phyloP scores from a whole-genome alignment of 2,113 vertebrate species.

The Papio anubis region DNA sequence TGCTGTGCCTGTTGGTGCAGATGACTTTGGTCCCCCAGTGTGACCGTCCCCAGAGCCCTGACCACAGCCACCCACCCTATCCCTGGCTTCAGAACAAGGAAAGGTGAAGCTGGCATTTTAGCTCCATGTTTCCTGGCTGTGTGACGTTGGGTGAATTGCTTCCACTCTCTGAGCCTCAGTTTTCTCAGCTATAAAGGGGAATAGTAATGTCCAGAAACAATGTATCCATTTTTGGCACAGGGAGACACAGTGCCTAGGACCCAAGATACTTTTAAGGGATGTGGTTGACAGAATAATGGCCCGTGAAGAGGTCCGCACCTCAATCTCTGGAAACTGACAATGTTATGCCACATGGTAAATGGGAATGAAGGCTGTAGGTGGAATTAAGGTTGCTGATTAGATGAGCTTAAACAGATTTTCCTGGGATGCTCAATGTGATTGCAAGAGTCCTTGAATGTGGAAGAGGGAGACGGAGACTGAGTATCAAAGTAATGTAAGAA shows the following conservation, averaged over 20 bases:
- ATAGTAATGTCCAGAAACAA: background rate
- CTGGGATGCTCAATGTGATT: background rate
- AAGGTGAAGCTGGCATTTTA: background rate
- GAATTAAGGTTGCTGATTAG: background rate
- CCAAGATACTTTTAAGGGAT: background rate
- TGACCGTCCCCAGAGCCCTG: background rate
- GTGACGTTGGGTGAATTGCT: background rate
- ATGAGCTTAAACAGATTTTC: background rate
- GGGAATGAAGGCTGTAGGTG: background rate
- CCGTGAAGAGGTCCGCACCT: background rate
- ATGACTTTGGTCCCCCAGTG: background rate
- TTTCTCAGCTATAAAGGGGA: background rate
- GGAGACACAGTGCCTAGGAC: background rate
- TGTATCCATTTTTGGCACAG: background rate
- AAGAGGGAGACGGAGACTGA: background rate
- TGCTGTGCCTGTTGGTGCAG: background rate
- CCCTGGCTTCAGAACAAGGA: background rate
- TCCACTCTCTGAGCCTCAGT: background rate
- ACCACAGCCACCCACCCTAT: accelerated
- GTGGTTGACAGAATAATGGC: background rate
- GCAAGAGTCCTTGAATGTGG: background rate
- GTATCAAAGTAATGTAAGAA: too few relatives aligned
- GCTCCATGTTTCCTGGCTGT: background rate
- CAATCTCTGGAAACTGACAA: background rate
- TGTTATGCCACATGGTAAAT: background rate